phyloP scores from a whole-genome alignment of 2,113 vertebrate species.

The Perca flavescens region DNA sequence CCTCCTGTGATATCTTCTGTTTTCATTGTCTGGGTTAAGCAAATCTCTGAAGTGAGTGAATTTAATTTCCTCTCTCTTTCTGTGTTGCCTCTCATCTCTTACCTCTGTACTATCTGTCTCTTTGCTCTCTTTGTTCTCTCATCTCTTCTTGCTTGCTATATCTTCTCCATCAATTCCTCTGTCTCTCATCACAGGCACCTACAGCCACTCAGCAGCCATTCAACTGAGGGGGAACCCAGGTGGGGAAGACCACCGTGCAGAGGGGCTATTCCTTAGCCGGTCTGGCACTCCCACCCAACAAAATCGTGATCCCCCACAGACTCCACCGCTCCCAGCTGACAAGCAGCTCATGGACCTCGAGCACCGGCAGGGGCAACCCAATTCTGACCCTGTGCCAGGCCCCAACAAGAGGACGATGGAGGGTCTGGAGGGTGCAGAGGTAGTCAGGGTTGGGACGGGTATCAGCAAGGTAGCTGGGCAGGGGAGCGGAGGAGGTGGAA shows the following conservation, averaged over 20 bases:
- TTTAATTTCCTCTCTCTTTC: slow-evolving; percentile 38
- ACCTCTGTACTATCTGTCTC: slow-evolving; percentile 5
- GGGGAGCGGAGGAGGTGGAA: slow-evolving; percentile 61
- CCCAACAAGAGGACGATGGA: slow-evolving; percentile 82
- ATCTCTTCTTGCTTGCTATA: slow-evolving; percentile 12
- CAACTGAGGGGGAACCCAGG: slow-evolving; percentile 75
- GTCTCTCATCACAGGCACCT: slow-evolving; percentile 57
- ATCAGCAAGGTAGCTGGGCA: slow-evolving; percentile 41
- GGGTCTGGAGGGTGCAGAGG: slow-evolving; percentile 63
- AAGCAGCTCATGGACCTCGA: slow-evolving; percentile 52
- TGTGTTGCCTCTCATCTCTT: slow-evolving; percentile 24
- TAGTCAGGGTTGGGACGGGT: slow-evolving; percentile 61
- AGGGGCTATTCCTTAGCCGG: slow-evolving; percentile 33
- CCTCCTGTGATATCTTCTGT: slow-evolving; percentile 54
- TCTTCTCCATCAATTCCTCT: slow-evolving; percentile 12
- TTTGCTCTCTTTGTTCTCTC: slow-evolving; percentile 6
- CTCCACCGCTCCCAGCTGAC: slow-evolving; percentile 38
- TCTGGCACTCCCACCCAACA: slow-evolving; percentile 48
- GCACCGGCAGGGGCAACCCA: slow-evolving; percentile 73
- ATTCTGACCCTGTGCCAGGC: slow-evolving; percentile 35
- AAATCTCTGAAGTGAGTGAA: slow-evolving; percentile 42
- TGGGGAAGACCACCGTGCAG: slow-evolving; percentile 57
- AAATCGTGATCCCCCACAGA: slow-evolving; percentile 38
- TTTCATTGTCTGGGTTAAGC: slow-evolving; percentile 50
- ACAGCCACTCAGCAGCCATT: slow-evolving; percentile 71